A percentile compares a stretch with the other conserved stretches of the same genome.
phyloP scores from a whole-genome alignment of 2,888 invertebrate species.

The Dicyrtoma fusca region DNA sequence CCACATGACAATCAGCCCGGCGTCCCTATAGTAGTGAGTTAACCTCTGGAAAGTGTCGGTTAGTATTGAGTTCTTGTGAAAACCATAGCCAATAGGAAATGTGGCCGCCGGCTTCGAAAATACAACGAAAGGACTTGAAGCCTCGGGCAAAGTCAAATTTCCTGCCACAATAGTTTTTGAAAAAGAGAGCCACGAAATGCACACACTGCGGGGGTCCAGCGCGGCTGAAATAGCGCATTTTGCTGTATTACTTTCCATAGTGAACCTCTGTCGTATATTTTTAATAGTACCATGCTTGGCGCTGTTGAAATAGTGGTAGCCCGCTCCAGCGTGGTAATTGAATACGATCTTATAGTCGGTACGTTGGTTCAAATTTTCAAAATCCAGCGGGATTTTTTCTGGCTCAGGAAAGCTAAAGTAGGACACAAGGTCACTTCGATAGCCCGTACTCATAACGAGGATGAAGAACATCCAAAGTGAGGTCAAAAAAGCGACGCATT shows the following conservation, averaged over 20 bases:
- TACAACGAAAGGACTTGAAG: background rate
- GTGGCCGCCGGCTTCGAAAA: background rate
- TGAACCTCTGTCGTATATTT: background rate
- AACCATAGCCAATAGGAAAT: constrained; percentile 9
- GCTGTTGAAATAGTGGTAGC: constrained; percentile 10
- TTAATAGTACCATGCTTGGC: background rate
- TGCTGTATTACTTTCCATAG: background rate
- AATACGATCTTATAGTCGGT: constrained; percentile 1
- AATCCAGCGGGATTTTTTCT: background rate
- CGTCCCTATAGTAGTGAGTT: background rate
- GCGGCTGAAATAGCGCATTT: constrained; percentile 5
- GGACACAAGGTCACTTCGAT: constrained; percentile 7
- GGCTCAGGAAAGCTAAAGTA: background rate
- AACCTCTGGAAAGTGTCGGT: background rate
- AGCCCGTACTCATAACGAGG: constrained; percentile 15
- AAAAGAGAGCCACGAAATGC: background rate
- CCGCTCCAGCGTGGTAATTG: constrained; percentile 10
- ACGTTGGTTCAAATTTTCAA: background rate
- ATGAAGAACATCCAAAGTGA: constrained; percentile 27
- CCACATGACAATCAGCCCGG: background rate
- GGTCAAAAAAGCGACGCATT: background rate
- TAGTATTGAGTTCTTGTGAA: constrained; percentile 4
- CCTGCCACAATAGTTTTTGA: background rate
- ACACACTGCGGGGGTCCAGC: background rate
- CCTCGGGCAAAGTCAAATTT: constrained; percentile 18